Conservation (phyloP, 1,140 invertebrate genomes). For the Daktulosphaira vitifoliae region DNA sequence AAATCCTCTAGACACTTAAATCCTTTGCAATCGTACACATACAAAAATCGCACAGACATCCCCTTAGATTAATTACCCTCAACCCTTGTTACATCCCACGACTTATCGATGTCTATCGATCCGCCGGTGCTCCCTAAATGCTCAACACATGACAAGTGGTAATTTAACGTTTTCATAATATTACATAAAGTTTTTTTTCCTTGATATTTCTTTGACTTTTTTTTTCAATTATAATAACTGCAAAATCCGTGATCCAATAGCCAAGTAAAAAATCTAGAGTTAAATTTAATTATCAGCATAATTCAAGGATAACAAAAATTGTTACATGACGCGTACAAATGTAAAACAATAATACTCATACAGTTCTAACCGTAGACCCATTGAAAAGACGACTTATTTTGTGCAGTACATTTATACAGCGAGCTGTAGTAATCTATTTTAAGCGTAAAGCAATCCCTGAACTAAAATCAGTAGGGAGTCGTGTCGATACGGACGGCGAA, state of each 20-base stretch:
- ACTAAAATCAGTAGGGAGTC: no score
- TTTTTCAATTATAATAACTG: no score
- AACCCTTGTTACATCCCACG: neutral
- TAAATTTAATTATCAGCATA: no score
- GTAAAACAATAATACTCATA: neutral
- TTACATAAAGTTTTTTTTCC: neutral
- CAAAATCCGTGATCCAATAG: no score
- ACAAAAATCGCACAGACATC: slow-evolving; percentile 17
- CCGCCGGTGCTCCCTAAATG: no score
- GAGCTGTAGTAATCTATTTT: slow-evolving; percentile 12
- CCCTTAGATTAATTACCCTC: slow-evolving; percentile 29
- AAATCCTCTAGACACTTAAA: slow-evolving; percentile 20
- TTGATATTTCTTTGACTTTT: neutral
- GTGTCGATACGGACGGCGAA: no score
- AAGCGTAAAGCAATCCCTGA: slow-evolving; percentile 17
- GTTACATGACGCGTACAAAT: no score
- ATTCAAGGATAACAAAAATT: no score
- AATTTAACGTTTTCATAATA: neutral
- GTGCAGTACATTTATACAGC: no score
- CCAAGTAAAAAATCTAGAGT: no score
- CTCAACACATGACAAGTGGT: neutral
- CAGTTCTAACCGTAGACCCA: slow-evolving; percentile 19
- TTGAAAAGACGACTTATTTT: no score
- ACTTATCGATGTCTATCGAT: neutral
- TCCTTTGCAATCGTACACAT: slow-evolving; percentile 23